phyloP scores from a whole-genome alignment of 2,113 vertebrate species.

The Nothoprocta perdicaria region DNA sequence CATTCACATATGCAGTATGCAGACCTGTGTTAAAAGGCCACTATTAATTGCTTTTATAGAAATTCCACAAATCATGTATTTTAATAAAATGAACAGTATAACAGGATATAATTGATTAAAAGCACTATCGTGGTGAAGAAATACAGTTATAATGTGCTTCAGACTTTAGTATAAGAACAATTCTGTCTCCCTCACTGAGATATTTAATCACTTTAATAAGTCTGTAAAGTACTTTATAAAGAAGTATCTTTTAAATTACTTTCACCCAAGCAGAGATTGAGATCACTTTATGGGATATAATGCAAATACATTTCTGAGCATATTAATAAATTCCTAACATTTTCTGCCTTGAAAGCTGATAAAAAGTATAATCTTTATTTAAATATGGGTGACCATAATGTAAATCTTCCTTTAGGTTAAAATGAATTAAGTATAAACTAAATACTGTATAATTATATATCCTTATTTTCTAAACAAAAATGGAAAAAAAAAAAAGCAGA shows the following conservation, averaged over 20 bases:
- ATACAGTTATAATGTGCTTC: conserved; percentile 33
- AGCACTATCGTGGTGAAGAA: conserved; percentile 24
- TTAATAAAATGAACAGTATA: conserved; percentile 36
- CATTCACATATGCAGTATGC: background rate
- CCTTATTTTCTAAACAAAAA: background rate
- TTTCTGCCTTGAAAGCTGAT: background rate
- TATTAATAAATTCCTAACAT: conserved; percentile 47
- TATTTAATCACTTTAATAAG: conserved; percentile 63
- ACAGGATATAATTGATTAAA: conserved; percentile 60
- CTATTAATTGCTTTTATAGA: conserved; percentile 29
- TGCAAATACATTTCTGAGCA: conserved; percentile 44
- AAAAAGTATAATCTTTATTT: conserved; percentile 12
- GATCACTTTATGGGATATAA: conserved; percentile 42
- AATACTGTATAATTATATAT: background rate
- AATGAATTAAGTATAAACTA: conserved; percentile 19
- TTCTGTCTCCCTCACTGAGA: conserved; percentile 18
- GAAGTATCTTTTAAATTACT: conserved; percentile 53
- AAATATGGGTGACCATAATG: background rate
- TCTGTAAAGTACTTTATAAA: conserved; percentile 57
- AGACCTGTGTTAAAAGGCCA: background rate
- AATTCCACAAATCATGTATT: background rate
- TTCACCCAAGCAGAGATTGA: conserved; percentile 27
- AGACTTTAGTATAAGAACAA: conserved; percentile 9
- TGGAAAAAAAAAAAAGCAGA: background rate
- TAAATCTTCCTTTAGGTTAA: background rate